These are phyloP conservation scores for Bombus breviceps DNA, from an alignment of 1,140 invertebrate species.

Conservation along the genomic window DNA sequence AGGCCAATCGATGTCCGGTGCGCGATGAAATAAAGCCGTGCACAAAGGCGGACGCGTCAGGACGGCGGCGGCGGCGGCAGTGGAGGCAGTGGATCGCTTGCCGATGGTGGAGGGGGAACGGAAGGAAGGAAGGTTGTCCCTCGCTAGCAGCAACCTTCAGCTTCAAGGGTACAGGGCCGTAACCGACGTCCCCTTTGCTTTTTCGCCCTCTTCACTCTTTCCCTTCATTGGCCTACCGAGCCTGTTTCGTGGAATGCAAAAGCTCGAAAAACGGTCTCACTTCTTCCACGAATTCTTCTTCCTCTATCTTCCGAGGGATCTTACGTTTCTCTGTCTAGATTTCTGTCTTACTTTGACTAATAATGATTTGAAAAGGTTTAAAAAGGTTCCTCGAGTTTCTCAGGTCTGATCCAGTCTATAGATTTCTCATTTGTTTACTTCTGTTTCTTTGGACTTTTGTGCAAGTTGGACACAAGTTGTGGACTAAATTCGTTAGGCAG, in stretches of 20 bases:
- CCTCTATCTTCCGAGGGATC: not conserved
- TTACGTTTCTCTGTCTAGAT: not conserved
- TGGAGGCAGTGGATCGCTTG: not conserved
- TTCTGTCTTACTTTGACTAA: no score
- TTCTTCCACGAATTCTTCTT: slow-evolving; percentile 19
- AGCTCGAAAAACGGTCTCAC: slow-evolving; percentile 28
- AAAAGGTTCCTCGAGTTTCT: no score
- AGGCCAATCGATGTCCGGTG: slow-evolving; percentile 65
- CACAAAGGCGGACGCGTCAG: slow-evolving; percentile 46
- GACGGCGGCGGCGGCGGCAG: not conserved
- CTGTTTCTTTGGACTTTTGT: not conserved
- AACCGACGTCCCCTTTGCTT: slow-evolving; percentile 57
- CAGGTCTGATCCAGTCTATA: no score
- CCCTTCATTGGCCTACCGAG: not conserved
- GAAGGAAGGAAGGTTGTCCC: slow-evolving; percentile 71
- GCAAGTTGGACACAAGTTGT: no score
- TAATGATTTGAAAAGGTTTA: no score
- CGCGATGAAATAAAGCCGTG: slow-evolving; percentile 62
- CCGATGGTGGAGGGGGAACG: slow-evolving; percentile 48
- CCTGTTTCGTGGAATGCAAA: slow-evolving; percentile 43
- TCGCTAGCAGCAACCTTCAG: slow-evolving; percentile 75
- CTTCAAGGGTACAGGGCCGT: slow-evolving; percentile 80
- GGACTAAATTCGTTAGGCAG: no score
- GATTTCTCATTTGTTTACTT: not conserved
- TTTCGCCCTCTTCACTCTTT: slow-evolving; percentile 51